These are phyloP conservation scores for Cercopithecus diana DNA, from an alignment of 2,797 vertebrate species.

Conservation along the genomic window DNA sequence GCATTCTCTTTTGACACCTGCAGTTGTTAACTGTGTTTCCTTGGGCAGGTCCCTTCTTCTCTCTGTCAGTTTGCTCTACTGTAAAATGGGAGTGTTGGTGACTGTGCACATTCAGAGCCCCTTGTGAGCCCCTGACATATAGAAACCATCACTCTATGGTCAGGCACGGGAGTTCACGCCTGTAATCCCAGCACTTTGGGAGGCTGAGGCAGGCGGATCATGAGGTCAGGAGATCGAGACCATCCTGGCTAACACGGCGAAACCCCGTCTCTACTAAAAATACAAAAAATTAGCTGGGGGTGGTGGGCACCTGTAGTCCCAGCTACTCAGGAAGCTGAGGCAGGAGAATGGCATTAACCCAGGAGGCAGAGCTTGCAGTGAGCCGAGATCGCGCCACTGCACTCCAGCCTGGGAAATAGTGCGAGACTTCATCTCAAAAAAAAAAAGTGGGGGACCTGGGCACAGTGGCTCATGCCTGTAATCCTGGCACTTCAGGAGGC, in stretches of 20 bases:
- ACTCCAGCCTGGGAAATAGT: too few relatives aligned
- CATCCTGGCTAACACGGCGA: background rate
- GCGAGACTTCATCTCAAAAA: too few relatives aligned
- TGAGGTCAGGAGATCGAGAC: background rate
- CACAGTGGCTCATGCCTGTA: too few relatives aligned
- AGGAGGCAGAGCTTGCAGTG: too few relatives aligned
- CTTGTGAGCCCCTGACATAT: background rate
- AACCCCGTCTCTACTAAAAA: background rate
- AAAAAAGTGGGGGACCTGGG: background rate
- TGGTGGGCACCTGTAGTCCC: too few relatives aligned
- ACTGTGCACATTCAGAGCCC: background rate
- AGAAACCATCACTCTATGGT: background rate
- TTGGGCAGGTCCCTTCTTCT: background rate
- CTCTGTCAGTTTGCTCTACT: background rate
- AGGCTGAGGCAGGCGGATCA: background rate
- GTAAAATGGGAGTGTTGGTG: background rate
- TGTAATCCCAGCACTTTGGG: background rate
- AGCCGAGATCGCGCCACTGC: too few relatives aligned
- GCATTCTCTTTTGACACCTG: background rate
- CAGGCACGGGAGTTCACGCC: rapidly evolving
- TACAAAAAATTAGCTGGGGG: too few relatives aligned
- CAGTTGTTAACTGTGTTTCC: background rate
- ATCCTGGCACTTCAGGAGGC: too few relatives aligned
- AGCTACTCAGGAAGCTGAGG: too few relatives aligned
- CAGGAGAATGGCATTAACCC: too few relatives aligned